A percentile compares a stretch with the other conserved stretches of the same genome.
Evolutionary conservation across 2,113 vertebrate species (phyloP).

Genomic region (Tretioscincus oriximinensis): DNA sequence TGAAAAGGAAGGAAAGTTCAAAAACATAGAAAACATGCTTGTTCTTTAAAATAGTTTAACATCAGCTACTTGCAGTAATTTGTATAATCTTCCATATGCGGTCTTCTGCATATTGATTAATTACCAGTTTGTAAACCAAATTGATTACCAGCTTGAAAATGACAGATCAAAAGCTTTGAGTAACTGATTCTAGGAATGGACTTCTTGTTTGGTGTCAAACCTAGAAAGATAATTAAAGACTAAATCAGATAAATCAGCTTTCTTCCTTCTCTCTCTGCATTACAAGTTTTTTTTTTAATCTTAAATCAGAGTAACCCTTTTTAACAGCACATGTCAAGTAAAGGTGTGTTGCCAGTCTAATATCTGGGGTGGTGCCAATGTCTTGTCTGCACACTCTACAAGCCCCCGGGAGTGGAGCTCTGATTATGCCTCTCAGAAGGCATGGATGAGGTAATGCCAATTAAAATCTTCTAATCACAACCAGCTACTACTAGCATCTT

Average conservation of each 20-base stretch:
- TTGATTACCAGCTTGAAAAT: neutral
- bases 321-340: neutral
- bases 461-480: slow-evolving; percentile 1
- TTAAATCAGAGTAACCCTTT: neutral
- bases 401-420: neutral
- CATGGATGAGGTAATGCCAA: slow-evolving; percentile 18
- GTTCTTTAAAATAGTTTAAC: too few relatives aligned
- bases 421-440: neutral
- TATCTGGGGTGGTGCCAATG: neutral
- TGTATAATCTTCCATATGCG: too few relatives aligned
- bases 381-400: neutral
- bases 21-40: too few relatives aligned
- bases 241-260: neutral
- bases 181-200: neutral
- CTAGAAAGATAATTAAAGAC: neutral
- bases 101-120: too few relatives aligned
- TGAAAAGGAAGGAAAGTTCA: too few relatives aligned
- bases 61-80: too few relatives aligned
- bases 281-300: neutral
- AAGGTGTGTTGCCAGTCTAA: neutral
- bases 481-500: neutral
- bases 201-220: neutral
- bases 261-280: neutral
- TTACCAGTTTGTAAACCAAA: neutral
- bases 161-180: neutral